phyloP scores from a whole-genome alignment of 92 coral and sea anemone genomes.

The Paramuricea clavata region DNA sequence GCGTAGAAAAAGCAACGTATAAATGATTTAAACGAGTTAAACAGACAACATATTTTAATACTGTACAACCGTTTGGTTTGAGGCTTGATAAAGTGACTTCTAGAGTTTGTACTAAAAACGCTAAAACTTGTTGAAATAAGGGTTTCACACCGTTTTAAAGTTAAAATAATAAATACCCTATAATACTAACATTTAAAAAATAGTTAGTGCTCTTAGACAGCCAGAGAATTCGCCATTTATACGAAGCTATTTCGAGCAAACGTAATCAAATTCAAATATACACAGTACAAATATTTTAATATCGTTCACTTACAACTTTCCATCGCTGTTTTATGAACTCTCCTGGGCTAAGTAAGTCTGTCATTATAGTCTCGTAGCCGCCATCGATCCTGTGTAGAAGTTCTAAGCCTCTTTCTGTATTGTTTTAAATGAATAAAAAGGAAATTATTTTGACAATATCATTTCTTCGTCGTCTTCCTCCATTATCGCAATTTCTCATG shows the following conservation, averaged over 20 bases:
- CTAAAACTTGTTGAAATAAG: background rate
- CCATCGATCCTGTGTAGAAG: slow-evolving; percentile 19
- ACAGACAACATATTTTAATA: slow-evolving; percentile 9
- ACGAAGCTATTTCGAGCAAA: background rate
- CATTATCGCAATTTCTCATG: slow-evolving; percentile 33
- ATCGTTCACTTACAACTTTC: slow-evolving; percentile 91
- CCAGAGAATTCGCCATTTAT: background rate
- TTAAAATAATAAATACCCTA: background rate
- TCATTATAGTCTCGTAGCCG: slow-evolving; percentile 68
- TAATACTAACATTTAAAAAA: background rate
- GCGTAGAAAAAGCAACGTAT: background rate
- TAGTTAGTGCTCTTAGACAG: background rate
- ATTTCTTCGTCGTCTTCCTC: slow-evolving; percentile 49
- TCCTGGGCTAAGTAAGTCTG: slow-evolving; percentile 96
- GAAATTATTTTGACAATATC: slow-evolving; percentile 12
- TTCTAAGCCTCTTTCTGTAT: slow-evolving; percentile 20
- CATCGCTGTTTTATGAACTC: slow-evolving; percentile 99
- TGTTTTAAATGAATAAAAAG: background rate
- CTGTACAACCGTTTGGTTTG: background rate
- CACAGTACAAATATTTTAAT: background rate
- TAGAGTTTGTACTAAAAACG: background rate
- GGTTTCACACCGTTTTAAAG: background rate
- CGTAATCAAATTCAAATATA: slow-evolving; percentile 32
- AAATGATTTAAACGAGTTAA: background rate
- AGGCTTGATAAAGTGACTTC: background rate